Base-by-base conservation (phyloP, 2,888 invertebrate genomes). In the Callyntrura guangdongensis region DNA sequence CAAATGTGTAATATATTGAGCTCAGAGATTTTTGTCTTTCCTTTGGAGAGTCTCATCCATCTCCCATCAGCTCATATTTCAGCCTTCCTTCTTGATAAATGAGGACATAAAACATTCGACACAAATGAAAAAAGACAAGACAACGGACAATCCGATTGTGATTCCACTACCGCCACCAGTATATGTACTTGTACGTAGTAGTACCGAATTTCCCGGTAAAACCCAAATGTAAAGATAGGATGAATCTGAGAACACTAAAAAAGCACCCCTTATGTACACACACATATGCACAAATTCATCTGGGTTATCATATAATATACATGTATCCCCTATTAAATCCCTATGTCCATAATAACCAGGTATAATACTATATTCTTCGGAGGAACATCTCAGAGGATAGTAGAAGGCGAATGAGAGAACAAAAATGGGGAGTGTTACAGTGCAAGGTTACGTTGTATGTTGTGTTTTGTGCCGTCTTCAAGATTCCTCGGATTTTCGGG, bases 11-110 rank as follows among this genome's bases (percentile, higher is more conserved):
- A 69, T 69, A 69, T 69, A 36, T 69, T 81, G 36, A 61, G 84
- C 56, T 81, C 72, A 88, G 89, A 92, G 89, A 92, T 92, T 92
- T 92, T 92, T 90, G 81, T 87, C 87, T 90, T 49, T 91, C 91
- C 25, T 45, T 49, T 74, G n/a, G 88, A 59, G 56, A 82, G 67
- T 61, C 89, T 88, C 92, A 93, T 93, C 92, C 90, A 92, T 92
- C 92, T 90, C 89, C 86, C 85, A 91, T 88, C 90, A 89, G 92
- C 91, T 93, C 93, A 93, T 93, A 92, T 93, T 93, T 91, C 93
- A 92, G 72, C 87, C 81, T 91, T 92, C 85, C 25, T 69, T 81
- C 85, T 90, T 92, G 92, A 93, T 92, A 93, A 93, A 93, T 91
- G 92, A 91, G 90, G 87, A 91, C 89, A 93, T 93, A 91, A 91